Evolutionary conservation across 2,797 vertebrate species (phyloP), one percentile per base, ranked within the genome.

Genomic region (Morus bassanus): DNA sequence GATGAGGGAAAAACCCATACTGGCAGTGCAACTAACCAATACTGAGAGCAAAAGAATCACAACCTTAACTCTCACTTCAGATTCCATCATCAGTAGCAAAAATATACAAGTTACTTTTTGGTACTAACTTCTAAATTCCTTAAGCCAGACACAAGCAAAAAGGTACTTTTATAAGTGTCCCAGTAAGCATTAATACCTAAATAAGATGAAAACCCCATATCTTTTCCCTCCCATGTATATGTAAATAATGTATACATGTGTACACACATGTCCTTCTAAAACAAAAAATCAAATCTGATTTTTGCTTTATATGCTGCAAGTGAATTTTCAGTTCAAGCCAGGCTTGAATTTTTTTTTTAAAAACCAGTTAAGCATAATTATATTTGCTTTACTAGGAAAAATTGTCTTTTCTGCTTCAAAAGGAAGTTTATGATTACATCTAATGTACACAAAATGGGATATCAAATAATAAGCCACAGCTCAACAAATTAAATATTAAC

Each of bases 291-390:
- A 61, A 53, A 85, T 30, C 41, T 37, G 7, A 69, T 48, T 77
- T 96, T 96, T 60, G 28, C 10, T 67, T 94, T 91, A 85, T 54
- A 80, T 61, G 75, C 19, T 88, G 41, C 30, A 88, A 92, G 70
- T 50, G n/a, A 91, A 83, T 65, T 83, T 92, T 80, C n/a, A 63
- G 16, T n/a, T 88, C 39, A 67, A 80, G 39, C 5, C 17, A 80
- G 37, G 22, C 27, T 76, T 48, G 5, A 65, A 77, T 57, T 43
- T 50, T 33, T 59, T n/a, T 54, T 79, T 43, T 43, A 18, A 25
- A 28, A 82, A 68, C 4, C 3, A 48, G 17, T 59, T 65, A 69
- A 64, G 35, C 24, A 22, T 45, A 59, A 69, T 37, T 31, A 10
- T 13, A 59, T 25, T 59, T 7, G 35, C 48, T 68, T 82, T 53